Evolutionary conservation across 2,888 invertebrate species (phyloP), one percentile per base, ranked within the genome.

Genomic region (Agrochola circellaris): DNA sequence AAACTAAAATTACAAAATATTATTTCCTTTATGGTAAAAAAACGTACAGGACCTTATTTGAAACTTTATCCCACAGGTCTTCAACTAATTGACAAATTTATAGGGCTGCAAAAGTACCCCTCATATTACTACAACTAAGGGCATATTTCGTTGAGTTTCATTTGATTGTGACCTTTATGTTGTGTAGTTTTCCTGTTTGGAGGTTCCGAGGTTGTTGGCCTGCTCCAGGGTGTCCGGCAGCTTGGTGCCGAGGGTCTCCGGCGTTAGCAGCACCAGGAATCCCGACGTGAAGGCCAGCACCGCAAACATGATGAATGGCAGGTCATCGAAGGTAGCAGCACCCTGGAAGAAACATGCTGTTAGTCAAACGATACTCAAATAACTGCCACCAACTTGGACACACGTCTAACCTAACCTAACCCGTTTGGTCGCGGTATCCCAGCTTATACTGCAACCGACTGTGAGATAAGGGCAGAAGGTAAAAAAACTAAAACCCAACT

Each of bases 211-310:
- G 42, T 85, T 81, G 30, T 85, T 60, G 4, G 88, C 88, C 58
- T 88, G 94, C 68, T 92, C 91, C 87, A 94, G 89, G 5, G 93
- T 93, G 77, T 94, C 93, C 0, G 94, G 93, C n/a, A 88, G 84
- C 78, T 95, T 95, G 34, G 95, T 90, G 82, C 97, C 97, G 20
- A 96, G 94, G 0, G 97, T 97, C 93, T 97, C 97, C 0, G 97
- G 97, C 61, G 97, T 97, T 5, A 96, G 79, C 4, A 97, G 91
- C 0, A 97, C 97, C 81, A 97, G 95, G 11, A 91, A 87, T 0
- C 97, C 97, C 62, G 97, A 89, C 30, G 97, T 95, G 73, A 97
- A 95, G 0, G 97, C 97, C 64, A 96, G 89, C 23, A 93, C 91
- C 7, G 93, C 94, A 88, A 95, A 95, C 13, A 82, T 72, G 15